Percentiles rank a stretch among this genome's conserved stretches.
Conservation (phyloP, 2,888 invertebrate genomes). For the Drosophila buzzatii region DNA sequence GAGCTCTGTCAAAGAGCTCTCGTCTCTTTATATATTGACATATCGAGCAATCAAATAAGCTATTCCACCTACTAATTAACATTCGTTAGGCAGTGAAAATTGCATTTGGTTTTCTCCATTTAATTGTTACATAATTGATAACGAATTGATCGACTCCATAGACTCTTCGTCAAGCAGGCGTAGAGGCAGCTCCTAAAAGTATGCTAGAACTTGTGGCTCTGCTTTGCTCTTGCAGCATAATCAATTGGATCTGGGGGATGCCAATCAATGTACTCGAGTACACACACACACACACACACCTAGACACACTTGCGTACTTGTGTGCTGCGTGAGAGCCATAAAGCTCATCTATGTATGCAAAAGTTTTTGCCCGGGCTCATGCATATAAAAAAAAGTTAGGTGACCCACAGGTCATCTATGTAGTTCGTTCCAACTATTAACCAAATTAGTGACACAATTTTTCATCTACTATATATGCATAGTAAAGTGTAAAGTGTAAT, state of each 20-base stretch:
- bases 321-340: slow-evolving; percentile 6
- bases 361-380: slow-evolving; percentile 5
- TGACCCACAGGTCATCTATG: neutral
- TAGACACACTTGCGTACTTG: neutral
- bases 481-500: neutral
- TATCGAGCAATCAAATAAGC: neutral
- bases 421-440: neutral
- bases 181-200: neutral
- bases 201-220: neutral
- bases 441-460: neutral
- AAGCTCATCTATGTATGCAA: slow-evolving; percentile 10
- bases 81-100: neutral
- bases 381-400: slow-evolving; percentile 4
- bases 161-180: neutral
- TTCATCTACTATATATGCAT: neutral
- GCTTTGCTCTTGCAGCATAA: neutral
- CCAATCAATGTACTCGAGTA: neutral
- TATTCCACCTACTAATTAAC: neutral
- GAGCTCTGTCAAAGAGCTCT: neutral
- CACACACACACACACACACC: neutral
- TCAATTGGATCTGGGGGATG: neutral
- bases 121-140: neutral
- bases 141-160: neutral
- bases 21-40: neutral
- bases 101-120: neutral